Conservation (phyloP, 2,113 vertebrate species). For the Scolopax mira region DNA sequence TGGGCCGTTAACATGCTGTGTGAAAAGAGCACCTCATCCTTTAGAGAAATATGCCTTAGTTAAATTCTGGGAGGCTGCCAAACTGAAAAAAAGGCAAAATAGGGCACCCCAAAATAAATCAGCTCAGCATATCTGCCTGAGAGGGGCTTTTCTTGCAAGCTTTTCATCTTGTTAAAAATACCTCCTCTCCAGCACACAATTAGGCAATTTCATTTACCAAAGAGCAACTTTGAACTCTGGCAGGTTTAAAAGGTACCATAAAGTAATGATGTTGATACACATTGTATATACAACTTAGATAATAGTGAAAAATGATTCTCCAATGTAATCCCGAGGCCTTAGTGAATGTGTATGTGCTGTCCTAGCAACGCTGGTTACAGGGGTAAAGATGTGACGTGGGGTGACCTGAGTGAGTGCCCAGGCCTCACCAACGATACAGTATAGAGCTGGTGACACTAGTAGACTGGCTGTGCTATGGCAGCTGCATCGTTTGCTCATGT, state of each 20-base stretch:
- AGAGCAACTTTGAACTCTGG: background rate
- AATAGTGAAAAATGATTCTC: background rate
- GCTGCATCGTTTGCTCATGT: background rate
- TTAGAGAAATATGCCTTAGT: background rate
- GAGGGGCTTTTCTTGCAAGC: background rate
- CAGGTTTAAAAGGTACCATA: background rate
- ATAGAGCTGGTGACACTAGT: background rate
- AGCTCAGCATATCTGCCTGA: background rate
- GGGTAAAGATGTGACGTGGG: background rate
- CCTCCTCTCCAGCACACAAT: background rate
- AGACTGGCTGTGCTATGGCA: background rate
- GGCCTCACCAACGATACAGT: rapidly evolving
- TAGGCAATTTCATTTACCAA: conserved; percentile 24
- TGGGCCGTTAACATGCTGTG: background rate
- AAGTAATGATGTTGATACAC: background rate
- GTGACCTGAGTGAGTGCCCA: background rate
- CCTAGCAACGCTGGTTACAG: background rate
- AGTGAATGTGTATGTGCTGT: rapidly evolving
- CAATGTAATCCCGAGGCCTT: background rate
- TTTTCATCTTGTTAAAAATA: conserved; percentile 38
- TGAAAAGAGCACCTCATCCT: background rate
- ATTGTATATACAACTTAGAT: background rate
- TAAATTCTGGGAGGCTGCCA: conserved; percentile 22
- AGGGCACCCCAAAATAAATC: conserved; percentile 40
- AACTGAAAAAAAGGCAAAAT: background rate